Conservation (phyloP, 2,113 vertebrate species). For the Chunga burmeisteri region DNA sequence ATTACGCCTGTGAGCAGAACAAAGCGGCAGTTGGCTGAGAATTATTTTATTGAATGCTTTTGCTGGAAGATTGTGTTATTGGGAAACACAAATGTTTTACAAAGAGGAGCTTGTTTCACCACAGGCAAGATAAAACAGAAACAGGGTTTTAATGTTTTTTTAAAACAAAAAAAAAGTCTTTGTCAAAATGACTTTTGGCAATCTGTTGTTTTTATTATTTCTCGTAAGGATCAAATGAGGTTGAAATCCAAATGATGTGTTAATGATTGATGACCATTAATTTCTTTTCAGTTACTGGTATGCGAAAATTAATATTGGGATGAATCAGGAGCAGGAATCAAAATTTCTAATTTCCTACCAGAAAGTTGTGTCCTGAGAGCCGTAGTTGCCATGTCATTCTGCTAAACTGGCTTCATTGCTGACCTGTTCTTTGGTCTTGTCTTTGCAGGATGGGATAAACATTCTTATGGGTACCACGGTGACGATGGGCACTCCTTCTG, state of each 20-base stretch:
- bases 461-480: constrained; percentile 97
- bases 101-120: neutral
- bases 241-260: neutral
- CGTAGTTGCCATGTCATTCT: fast-evolving
- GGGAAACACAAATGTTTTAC: neutral
- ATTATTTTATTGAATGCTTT: neutral
- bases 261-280: neutral
- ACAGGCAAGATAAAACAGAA: neutral
- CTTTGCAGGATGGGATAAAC: constrained; percentile 93
- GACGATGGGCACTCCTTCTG: constrained; percentile 98
- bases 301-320: neutral
- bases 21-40: neutral
- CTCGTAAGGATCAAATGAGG: neutral
- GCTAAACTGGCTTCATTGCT: neutral
- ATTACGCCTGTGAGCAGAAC: neutral
- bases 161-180: neutral
- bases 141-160: neutral
- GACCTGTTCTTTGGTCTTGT: neutral
- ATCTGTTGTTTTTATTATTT: neutral
- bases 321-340: neutral
- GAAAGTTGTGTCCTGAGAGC: neutral
- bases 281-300: neutral
- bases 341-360: neutral
- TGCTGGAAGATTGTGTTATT: neutral
- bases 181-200: neutral